These are phyloP conservation scores for Acrocera orbiculus DNA, from an alignment of 2,888 invertebrate genomes.

Conservation along the genomic window DNA sequence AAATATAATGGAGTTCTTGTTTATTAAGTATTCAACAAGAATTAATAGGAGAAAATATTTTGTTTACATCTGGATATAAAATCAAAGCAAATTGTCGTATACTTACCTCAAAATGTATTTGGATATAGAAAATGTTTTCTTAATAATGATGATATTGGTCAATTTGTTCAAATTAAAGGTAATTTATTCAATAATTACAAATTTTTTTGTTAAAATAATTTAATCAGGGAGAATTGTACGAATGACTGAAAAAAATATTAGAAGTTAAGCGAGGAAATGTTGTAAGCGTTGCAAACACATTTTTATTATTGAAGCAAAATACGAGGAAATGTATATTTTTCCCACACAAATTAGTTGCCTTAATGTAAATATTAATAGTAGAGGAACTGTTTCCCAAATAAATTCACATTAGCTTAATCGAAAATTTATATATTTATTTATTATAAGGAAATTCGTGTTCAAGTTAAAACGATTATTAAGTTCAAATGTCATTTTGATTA, in stretches of 20 bases:
- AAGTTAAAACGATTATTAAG: too few species aligned
- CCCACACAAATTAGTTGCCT: slow-evolving; percentile 35
- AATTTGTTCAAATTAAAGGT: slow-evolving; percentile 57
- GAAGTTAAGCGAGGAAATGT: slow-evolving; percentile 53
- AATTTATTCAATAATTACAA: slow-evolving; percentile 14
- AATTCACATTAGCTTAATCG: slow-evolving; percentile 34
- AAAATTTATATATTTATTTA: slow-evolving; percentile 39
- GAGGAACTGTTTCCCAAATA: slow-evolving; percentile 36
- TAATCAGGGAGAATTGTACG: slow-evolving; percentile 55
- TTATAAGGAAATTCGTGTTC: slow-evolving; percentile 74
- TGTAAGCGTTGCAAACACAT: slow-evolving; percentile 62
- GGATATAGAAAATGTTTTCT: slow-evolving; percentile 42
- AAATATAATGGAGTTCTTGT: slow-evolving; percentile 43
- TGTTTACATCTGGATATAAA: slow-evolving; percentile 21
- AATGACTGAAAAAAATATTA: slow-evolving; percentile 54
- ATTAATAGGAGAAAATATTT: slow-evolving; percentile 32
- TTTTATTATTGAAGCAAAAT: slow-evolving; percentile 46
- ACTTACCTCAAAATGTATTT: slow-evolving; percentile 45
- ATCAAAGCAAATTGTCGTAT: slow-evolving; percentile 50
- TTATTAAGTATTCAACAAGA: slow-evolving; percentile 42
- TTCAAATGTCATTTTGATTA: too few species aligned
- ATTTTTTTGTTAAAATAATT: background rate
- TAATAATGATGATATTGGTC: slow-evolving; percentile 48
- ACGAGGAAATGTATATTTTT: slow-evolving; percentile 36
- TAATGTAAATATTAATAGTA: slow-evolving; percentile 31